phyloP scores from a whole-genome alignment of 35 echinoderm and acorn worm species.

The Nesometra sesokonis region DNA sequence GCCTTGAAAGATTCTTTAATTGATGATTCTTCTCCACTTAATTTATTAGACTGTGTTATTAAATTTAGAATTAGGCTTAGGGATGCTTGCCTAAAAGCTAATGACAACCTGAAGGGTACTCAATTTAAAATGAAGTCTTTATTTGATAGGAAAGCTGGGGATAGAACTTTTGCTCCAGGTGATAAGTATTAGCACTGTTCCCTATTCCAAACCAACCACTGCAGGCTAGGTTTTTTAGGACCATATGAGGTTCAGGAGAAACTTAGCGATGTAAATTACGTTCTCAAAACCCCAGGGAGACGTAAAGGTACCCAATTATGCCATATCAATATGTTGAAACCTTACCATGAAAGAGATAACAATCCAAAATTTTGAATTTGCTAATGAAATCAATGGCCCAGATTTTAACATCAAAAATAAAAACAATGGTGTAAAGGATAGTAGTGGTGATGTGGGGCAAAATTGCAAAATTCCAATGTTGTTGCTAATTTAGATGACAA shows the following conservation, averaged over 20 bases:
- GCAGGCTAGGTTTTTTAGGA: slow-evolving; percentile 41
- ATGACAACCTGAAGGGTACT: slow-evolving; percentile 18
- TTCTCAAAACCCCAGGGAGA: slow-evolving; percentile 38
- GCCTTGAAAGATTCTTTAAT: slow-evolving; percentile 51
- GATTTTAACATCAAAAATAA: too few relatives aligned
- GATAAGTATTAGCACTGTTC: slow-evolving; percentile 42
- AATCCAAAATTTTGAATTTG: not conserved
- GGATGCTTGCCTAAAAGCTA: slow-evolving; percentile 35
- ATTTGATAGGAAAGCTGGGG: slow-evolving; percentile 37
- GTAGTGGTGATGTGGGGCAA: too few relatives aligned
- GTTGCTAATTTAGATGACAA: too few relatives aligned
- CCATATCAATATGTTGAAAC: slow-evolving; percentile 60
- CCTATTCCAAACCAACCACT: slow-evolving; percentile 23
- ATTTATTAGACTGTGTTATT: slow-evolving; percentile 53
- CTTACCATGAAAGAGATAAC: slow-evolving; percentile 24
- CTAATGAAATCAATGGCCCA: too few relatives aligned
- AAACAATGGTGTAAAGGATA: too few relatives aligned
- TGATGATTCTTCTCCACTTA: not conserved
- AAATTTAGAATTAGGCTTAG: slow-evolving; percentile 38
- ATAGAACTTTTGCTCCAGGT: slow-evolving; percentile 30
- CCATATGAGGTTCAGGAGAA: slow-evolving; percentile 39
- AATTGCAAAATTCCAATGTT: too few relatives aligned
- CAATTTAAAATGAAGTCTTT: slow-evolving; percentile 53
- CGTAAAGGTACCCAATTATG: slow-evolving; percentile 32
- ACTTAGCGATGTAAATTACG: slow-evolving; percentile 38